Percentiles rank a stretch among this genome's conserved stretches.
These are phyloP conservation scores for Perca schrenkii DNA, from an alignment of 2,113 vertebrate species.

Conservation along the genomic window DNA sequence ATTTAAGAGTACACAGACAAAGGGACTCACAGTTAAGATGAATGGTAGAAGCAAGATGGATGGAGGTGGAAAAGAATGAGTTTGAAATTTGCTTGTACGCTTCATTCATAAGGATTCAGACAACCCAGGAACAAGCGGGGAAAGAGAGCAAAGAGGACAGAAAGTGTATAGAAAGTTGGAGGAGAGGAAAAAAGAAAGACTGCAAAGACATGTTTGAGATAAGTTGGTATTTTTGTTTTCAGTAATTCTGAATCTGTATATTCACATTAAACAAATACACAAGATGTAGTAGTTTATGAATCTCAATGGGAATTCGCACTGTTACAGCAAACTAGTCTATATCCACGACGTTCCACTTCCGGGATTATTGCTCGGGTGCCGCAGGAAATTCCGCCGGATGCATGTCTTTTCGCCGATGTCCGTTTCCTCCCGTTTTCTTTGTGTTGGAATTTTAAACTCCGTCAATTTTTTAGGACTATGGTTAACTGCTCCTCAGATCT, in stretches of 20 bases:
- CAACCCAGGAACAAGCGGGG: neutral
- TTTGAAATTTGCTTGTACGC: neutral
- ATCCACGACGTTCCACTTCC: no score
- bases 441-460: no score
- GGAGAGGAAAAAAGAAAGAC: neutral
- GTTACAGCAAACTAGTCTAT: no score
- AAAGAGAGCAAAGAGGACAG: neutral
- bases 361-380: no score
- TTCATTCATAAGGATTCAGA: neutral
- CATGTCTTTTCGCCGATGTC: no score
- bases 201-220: neutral
- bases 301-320: neutral
- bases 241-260: neutral
- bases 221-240: neutral
- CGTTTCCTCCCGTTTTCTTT: no score
- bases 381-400: no score
- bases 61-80: neutral
- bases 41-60: neutral
- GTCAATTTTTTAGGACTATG: no score
- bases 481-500: no score
- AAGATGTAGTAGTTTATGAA: neutral
- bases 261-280: neutral
- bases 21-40: neutral
- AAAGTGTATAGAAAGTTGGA: neutral
- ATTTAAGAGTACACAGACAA: slow-evolving; percentile 10